Evolutionary conservation across 2,113 vertebrate species (phyloP).

Genomic region (Entelurus aequoreus): DNA sequence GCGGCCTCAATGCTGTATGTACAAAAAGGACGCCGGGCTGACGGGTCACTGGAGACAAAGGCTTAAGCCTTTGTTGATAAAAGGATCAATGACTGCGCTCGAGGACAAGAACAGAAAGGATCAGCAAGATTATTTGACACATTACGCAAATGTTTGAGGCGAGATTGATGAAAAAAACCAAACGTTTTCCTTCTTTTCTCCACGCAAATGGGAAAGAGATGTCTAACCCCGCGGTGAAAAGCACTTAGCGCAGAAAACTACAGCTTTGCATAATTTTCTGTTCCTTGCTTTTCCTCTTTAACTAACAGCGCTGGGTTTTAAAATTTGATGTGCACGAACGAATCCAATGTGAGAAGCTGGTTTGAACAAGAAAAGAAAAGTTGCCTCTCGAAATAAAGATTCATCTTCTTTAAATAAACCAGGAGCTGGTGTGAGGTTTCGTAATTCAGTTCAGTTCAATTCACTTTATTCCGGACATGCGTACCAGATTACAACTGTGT

Average conservation of each 20-base stretch:
- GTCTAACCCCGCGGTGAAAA: slow-evolving; percentile 19
- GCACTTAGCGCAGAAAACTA: slow-evolving; percentile 47
- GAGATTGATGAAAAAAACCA: slow-evolving; percentile 10
- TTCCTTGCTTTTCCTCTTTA: slow-evolving; percentile 26
- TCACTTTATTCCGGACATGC: too few relatives aligned
- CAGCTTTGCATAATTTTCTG: slow-evolving; percentile 46
- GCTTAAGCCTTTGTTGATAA: slow-evolving; percentile 26
- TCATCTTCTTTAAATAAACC: too few relatives aligned
- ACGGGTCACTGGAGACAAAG: slow-evolving; percentile 39
- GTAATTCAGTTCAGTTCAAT: too few relatives aligned
- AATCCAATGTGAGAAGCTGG: slow-evolving; percentile 36
- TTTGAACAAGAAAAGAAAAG: slow-evolving; percentile 24
- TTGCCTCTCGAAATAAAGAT: too few relatives aligned
- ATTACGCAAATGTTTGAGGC: slow-evolving; percentile 4
- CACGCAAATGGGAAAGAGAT: slow-evolving; percentile 18
- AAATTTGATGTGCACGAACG: slow-evolving; percentile 49
- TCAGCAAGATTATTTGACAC: slow-evolving; percentile 17
- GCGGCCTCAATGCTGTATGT: slow-evolving; percentile 24
- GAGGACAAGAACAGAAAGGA: slow-evolving; percentile 21
- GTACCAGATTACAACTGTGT: too few relatives aligned
- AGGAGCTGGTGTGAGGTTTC: too few relatives aligned
- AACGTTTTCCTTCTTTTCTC: background rate
- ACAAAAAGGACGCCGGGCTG: slow-evolving; percentile 25
- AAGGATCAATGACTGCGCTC: slow-evolving; percentile 23
- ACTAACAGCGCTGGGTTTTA: slow-evolving; percentile 46